Percentiles rank a stretch among this genome's conserved stretches.
phyloP scores from a whole-genome alignment of 2,888 invertebrate genomes.

The Trissolcus brochymenae region DNA sequence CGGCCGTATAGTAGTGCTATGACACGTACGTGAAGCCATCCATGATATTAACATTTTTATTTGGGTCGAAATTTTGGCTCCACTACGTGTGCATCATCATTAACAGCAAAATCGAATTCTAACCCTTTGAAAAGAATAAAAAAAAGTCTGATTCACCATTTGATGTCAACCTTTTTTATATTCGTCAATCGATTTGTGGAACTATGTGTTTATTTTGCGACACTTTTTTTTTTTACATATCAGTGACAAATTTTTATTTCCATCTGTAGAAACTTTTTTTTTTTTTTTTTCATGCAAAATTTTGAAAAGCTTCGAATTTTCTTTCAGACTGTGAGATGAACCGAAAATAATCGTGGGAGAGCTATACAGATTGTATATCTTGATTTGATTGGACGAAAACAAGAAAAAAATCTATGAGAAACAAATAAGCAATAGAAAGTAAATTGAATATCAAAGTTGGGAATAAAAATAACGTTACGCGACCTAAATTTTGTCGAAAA shows the following conservation, averaged over 20 bases:
- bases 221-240: no score
- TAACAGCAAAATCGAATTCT: background rate
- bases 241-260: no score
- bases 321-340: no score
- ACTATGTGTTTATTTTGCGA: no score
- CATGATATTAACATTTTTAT: constrained; percentile 32
- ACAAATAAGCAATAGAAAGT: background rate
- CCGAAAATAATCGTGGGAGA: no score
- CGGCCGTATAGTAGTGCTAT: constrained; percentile 58
- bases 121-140: background rate
- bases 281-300: no score
- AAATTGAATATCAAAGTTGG: constrained; percentile 9
- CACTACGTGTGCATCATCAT: background rate
- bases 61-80: constrained; percentile 30
- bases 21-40: constrained; percentile 60
- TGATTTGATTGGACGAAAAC: no score
- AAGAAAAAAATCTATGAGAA: no score
- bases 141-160: background rate
- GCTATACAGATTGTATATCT: no score
- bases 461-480: constrained; percentile 15
- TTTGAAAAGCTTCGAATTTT: no score
- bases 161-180: background rate
- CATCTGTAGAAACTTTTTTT: no score
- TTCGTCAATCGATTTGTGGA: no score
- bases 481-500: constrained; percentile 3